Percentiles rank a stretch among this genome's conserved stretches.
phyloP scores from a whole-genome alignment of 30 jellyfish, hydroid and myxozoan species.

The Cassiopea andromeda region DNA sequence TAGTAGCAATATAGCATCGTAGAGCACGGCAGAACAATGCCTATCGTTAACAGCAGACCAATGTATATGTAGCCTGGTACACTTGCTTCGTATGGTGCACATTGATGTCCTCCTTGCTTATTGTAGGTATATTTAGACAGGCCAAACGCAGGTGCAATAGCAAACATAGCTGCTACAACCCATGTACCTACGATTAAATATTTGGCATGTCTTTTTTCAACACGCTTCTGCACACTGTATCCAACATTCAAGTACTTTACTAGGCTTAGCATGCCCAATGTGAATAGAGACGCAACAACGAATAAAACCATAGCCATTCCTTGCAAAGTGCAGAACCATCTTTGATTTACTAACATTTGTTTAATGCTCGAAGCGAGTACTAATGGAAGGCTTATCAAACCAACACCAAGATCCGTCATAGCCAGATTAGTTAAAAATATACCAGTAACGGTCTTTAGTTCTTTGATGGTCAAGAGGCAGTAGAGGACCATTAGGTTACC shows the following conservation, averaged over 20 bases:
- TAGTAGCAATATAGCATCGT: slow-evolving; percentile 50
- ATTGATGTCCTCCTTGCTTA: slow-evolving; percentile 61
- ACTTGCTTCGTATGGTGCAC: slow-evolving; percentile 56
- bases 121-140: slow-evolving; percentile 62
- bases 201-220: slow-evolving; percentile 11
- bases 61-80: slow-evolving; percentile 24
- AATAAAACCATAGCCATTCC: slow-evolving; percentile 55
- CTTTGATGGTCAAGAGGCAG: slow-evolving; percentile 44
- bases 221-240: slow-evolving; percentile 6
- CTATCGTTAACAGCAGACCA: background rate
- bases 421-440: slow-evolving; percentile 64
- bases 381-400: slow-evolving; percentile 58
- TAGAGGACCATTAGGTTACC: slow-evolving; percentile 63
- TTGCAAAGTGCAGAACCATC: slow-evolving; percentile 52
- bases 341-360: slow-evolving; percentile 17
- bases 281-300: slow-evolving; percentile 46
- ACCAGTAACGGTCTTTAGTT: slow-evolving; percentile 70
- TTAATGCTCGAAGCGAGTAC: slow-evolving; percentile 55
- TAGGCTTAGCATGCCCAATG: slow-evolving; percentile 56
- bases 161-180: slow-evolving; percentile 56
- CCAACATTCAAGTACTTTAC: slow-evolving; percentile 60
- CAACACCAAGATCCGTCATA: slow-evolving; percentile 69
- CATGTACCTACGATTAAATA: slow-evolving; percentile 46
- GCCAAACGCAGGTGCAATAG: slow-evolving; percentile 77
- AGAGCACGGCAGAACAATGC: slow-evolving; percentile 15